Conservation (phyloP, 2,888 invertebrate species). For the Cotesia congregata region DNA sequence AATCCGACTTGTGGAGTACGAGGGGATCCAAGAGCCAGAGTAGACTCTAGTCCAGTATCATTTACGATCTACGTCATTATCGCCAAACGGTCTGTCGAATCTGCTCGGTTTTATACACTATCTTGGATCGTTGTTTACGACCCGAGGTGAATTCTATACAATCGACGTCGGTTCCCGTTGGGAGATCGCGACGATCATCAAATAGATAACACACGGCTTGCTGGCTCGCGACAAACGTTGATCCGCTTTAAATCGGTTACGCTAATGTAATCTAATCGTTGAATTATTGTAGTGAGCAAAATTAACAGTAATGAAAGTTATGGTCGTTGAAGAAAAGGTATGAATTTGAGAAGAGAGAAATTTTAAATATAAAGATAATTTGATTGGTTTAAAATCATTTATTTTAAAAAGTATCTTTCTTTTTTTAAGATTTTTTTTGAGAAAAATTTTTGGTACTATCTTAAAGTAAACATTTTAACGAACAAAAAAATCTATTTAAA, state of each 20-base stretch:
- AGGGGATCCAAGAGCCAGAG: background rate
- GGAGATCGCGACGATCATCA: constrained; percentile 29
- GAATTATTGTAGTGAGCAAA: background rate
- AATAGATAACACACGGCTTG: constrained; percentile 3
- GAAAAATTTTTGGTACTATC: too few relatives aligned
- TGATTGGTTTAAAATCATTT: too few relatives aligned
- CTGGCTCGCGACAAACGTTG: constrained; percentile 27
- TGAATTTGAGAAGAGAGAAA: too few relatives aligned
- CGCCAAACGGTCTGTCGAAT: constrained; percentile 23
- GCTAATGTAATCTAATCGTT: background rate
- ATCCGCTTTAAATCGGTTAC: constrained; percentile 16
- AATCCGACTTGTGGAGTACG: background rate
- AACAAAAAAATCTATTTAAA: too few relatives aligned
- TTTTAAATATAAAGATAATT: too few relatives aligned
- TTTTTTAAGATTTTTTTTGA: too few relatives aligned
- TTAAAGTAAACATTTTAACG: too few relatives aligned
- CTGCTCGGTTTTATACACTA: constrained; percentile 16
- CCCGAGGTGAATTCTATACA: constrained; percentile 22
- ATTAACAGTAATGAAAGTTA: too few relatives aligned
- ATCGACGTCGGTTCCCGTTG: constrained; percentile 22
- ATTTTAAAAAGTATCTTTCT: too few relatives aligned
- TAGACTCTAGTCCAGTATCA: constrained; percentile 17
- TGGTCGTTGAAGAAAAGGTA: too few relatives aligned
- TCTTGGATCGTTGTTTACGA: constrained; percentile 30
- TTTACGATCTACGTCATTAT: constrained; percentile 35